Conservation (phyloP, 2,888 invertebrate genomes). For the Andrena hattorfiana region DNA sequence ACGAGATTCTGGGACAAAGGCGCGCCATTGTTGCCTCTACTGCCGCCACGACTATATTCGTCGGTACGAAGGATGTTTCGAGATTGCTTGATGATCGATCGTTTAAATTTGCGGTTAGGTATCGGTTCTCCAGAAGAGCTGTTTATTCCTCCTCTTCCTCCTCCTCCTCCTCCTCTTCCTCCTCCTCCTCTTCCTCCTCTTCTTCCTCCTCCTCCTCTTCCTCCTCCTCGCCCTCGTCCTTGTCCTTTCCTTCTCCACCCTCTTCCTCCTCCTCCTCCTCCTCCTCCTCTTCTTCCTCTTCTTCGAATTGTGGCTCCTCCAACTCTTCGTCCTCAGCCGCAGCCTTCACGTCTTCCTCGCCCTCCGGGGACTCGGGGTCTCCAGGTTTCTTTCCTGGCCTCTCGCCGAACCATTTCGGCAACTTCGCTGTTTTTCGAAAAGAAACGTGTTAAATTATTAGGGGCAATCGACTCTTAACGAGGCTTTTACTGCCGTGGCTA, state of each 20-base stretch:
- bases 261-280: constrained; percentile 90
- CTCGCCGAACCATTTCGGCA: constrained; percentile 98
- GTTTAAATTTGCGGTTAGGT: constrained; percentile 57
- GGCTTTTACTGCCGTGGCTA: neutral
- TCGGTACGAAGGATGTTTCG: constrained; percentile 63
- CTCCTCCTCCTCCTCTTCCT: constrained; percentile 68
- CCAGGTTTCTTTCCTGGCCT: constrained; percentile 96
- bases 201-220: constrained; percentile 83
- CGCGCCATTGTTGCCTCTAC: constrained; percentile 54
- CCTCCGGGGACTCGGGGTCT: constrained; percentile 95
- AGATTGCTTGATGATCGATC: constrained; percentile 58
- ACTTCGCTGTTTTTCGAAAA: constrained; percentile 89
- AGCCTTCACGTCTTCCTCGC: constrained; percentile 94
- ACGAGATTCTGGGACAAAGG: constrained; percentile 50
- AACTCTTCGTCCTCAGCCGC: constrained; percentile 90
- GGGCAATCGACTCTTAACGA: neutral
- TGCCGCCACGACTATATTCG: constrained; percentile 63
- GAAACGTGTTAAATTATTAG: neutral
- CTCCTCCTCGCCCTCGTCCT: constrained; percentile 82
- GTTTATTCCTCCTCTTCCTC: constrained; percentile 50
- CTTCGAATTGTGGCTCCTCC: constrained; percentile 89
- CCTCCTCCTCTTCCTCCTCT: constrained; percentile 80
- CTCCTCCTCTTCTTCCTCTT: constrained; percentile 91
- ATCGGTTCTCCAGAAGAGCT: constrained; percentile 27
- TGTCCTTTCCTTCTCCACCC: constrained; percentile 84